Evolutionary conservation across 1,140 invertebrate genomes (phyloP), one percentile per base, ranked within the genome.

Genomic region (Chlorops oryzae): DNA sequence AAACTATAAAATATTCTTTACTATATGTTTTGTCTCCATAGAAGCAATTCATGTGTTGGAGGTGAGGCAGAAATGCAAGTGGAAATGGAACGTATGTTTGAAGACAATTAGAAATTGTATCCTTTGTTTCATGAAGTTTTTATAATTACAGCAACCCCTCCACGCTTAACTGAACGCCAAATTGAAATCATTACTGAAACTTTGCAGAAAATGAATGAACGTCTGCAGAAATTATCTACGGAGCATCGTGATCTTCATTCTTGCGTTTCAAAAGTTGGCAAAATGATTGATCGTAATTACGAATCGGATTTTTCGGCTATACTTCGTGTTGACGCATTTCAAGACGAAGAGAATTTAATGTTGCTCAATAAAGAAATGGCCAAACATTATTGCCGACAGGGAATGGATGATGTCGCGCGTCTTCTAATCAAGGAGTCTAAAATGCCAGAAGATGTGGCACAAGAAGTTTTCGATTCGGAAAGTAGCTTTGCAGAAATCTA

Each of bases 271-370:
- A 93, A 94, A 80, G 91, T 97, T 25, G 95, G 95, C 15, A 97
- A 97, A 77, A 86, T 90, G 1, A 94, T 98, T 58, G 95, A 98
- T 66, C 84, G 91, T 61, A 95, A 94, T 77, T 96, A 96, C 67
- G 86, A 89, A 40, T 80, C 87, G 0, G 92, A 97, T 70, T 96
- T 94, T 78, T 85, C 86, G 2, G 84, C 87, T 10, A 86, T 90
- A 4, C 90, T 92, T 7, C 82, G 87, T 55, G 90, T 92, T 47
- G 88, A 93, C 70, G 83, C 88, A 0, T 91, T 97, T 70, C 82
- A 85, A 39, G 82, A 82, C 20, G 74, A 84, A 21, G 83, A 87
- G 37, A 92, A 92, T 63, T 78, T 84, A 27, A 80, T 85, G 54
- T 76, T 93, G 13, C 75, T 98, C 35, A 96, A 97, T 75, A 86